Evolutionary conservation across 2,797 vertebrate genomes (phyloP), one percentile per base, ranked within the genome.

Genomic region (Pseudomugil gertrudae): DNA sequence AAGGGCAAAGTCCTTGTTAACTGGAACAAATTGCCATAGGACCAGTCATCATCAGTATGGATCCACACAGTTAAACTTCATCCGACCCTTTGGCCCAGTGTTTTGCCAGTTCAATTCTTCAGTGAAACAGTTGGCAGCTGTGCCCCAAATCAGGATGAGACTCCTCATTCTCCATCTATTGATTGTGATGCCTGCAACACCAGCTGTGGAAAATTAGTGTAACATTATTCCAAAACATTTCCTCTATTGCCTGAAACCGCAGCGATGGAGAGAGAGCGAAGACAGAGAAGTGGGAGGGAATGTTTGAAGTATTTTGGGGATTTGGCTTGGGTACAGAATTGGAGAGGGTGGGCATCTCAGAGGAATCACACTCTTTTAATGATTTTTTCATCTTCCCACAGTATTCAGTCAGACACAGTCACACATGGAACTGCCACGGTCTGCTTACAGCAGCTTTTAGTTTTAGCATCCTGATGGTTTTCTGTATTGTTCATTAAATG

Each of bases 221-320:
- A 76, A 79, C 83, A 70, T 80, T 72, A 76, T 86, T 76, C 66
- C 74, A 76, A 80, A 86, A 74, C 36, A 65, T 76, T 84, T 79
- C 78, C 63, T 82, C 66, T 75, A 56, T 78, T 79, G 71, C 83
- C 69, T 80, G 72, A 83, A 84, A 85, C 66, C 36, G 61, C 51
- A 66, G 69, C 60, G 78, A 51, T 69, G 72, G 66, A 73, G 27
- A 21, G 38, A 58, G 24, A 62, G 40, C 35, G 24, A 57, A 35
- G 4, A 24, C 53, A 45, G 65, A 17, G 76, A 52, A 53, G 60
- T 68, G 65, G 57, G 59, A 74, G 53, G 47, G 62, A 70, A 68
- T 86, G 82, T 86, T 77, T 87, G 85, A 84, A 76, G 73, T 89
- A 76, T 89, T 91, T 83, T 69, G 74, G 87, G 87, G 76, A 90